phyloP scores from a whole-genome alignment of 2,113 vertebrate species.

The Canis aureus region DNA sequence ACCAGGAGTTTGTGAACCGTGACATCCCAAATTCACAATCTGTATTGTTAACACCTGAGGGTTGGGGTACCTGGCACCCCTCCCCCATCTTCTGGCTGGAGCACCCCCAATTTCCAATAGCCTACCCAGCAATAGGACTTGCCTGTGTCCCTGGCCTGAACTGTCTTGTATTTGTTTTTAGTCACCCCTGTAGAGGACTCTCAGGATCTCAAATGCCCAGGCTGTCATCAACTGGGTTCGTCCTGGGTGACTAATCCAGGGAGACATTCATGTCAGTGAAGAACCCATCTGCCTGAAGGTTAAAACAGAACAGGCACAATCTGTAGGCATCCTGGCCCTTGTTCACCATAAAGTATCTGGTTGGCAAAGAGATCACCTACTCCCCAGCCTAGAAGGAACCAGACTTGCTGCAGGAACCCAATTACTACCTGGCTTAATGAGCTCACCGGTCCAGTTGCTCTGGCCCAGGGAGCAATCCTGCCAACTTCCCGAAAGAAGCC shows the following conservation, averaged over 20 bases:
- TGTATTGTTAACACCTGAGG: neutral
- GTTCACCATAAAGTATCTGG: neutral
- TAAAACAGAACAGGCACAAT: neutral
- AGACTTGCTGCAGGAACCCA: conserved; percentile 6
- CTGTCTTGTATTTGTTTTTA: rapidly evolving
- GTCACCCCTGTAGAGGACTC: neutral
- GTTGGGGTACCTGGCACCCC: neutral
- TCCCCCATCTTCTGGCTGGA: neutral
- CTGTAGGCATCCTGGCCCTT: neutral
- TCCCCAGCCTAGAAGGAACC: neutral
- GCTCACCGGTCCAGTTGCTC: neutral
- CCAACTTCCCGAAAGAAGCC: neutral
- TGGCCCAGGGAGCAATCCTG: neutral
- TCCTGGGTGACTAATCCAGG: neutral
- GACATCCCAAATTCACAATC: neutral
- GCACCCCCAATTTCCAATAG: neutral
- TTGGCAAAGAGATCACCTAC: neutral
- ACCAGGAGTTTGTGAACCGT: neutral
- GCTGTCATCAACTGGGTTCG: neutral
- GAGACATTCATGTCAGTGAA: neutral
- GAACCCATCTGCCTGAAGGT: neutral
- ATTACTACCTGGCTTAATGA: neutral
- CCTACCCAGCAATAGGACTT: neutral
- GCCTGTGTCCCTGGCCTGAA: neutral
- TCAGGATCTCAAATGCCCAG: neutral